These are phyloP conservation scores for Melitaea athalia DNA, from an alignment of 2,888 invertebrate species.

Conservation along the genomic window DNA sequence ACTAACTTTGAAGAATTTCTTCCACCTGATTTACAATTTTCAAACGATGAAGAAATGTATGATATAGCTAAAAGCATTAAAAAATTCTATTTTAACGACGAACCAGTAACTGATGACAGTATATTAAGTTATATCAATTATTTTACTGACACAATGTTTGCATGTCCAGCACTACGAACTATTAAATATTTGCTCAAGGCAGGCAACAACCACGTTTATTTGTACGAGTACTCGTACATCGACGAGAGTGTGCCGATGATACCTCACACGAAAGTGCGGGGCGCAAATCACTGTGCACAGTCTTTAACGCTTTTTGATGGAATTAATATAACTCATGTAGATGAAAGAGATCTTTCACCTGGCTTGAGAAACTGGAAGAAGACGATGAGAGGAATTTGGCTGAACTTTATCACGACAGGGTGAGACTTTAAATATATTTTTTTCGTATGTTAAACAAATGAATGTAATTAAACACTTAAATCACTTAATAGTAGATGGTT, in stretches of 20 bases:
- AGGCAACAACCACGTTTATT: slow-evolving; percentile 47
- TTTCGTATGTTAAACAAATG: too few species aligned
- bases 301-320: slow-evolving; percentile 41
- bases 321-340: slow-evolving; percentile 33
- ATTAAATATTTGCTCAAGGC: slow-evolving; percentile 44
- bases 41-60: slow-evolving; percentile 42
- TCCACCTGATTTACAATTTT: slow-evolving; percentile 51
- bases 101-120: slow-evolving; percentile 35
- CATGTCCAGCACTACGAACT: slow-evolving; percentile 48
- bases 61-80: slow-evolving; percentile 45
- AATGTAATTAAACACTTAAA: too few species aligned
- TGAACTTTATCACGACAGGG: slow-evolving; percentile 31
- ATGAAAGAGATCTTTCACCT: slow-evolving; percentile 37
- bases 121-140: slow-evolving; percentile 41
- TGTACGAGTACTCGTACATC: slow-evolving; percentile 54
- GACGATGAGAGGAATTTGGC: slow-evolving; percentile 51
- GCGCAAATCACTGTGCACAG: slow-evolving; percentile 54
- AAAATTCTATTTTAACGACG: slow-evolving; percentile 53
- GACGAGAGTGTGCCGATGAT: slow-evolving; percentile 46
- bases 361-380: slow-evolving; percentile 46
- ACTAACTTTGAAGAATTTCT: slow-evolving; percentile 58
- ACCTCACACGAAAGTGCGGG: slow-evolving; percentile 47
- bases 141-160: slow-evolving; percentile 59
- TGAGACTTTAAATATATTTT: background rate
- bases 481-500: too few species aligned